phyloP scores from a whole-genome alignment of 1,140 invertebrate genomes.

The Saccostrea cuccullata region DNA sequence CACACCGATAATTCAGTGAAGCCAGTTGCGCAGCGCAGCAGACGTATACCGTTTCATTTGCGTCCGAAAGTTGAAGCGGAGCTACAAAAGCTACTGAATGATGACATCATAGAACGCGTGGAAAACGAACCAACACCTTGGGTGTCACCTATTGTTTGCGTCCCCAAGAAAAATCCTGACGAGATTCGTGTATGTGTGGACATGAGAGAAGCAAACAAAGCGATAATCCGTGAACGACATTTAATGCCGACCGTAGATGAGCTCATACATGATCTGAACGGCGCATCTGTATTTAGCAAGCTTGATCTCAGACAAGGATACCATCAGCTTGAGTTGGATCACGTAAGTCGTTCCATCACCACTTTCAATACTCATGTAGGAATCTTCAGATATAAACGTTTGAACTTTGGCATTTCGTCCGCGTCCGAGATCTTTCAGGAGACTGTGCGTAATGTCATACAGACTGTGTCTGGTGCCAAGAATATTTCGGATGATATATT shows the following conservation, averaged over 20 bases:
- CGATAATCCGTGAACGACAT: conserved; percentile 62
- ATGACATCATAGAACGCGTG: too few relatives aligned
- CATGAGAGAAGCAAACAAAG: conserved; percentile 63
- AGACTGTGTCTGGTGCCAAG: neutral
- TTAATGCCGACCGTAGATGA: conserved; percentile 68
- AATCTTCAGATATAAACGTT: conserved; percentile 55
- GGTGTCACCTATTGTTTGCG: neutral
- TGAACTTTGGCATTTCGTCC: conserved; percentile 61
- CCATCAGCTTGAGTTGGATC: conserved; percentile 58
- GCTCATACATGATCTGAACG: conserved; percentile 61
- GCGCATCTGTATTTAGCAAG: conserved; percentile 55
- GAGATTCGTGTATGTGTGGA: conserved; percentile 68
- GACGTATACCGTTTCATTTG: too few relatives aligned
- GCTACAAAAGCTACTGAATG: too few relatives aligned
- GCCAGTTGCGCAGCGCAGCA: too few relatives aligned
- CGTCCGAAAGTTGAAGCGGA: too few relatives aligned
- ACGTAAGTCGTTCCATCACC: conserved; percentile 48
- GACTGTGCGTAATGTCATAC: conserved; percentile 41
- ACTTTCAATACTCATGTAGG: conserved; percentile 56
- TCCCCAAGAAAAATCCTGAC: conserved; percentile 43
- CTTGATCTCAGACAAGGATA: conserved; percentile 58
- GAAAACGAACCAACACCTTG: too few relatives aligned
- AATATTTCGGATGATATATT: conserved; percentile 49
- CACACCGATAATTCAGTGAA: too few relatives aligned
- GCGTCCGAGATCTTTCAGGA: conserved; percentile 60